Percentiles rank a stretch among this genome's conserved stretches.
Conservation (phyloP, 1,140 invertebrate genomes). For the Drosophila santomea region DNA sequence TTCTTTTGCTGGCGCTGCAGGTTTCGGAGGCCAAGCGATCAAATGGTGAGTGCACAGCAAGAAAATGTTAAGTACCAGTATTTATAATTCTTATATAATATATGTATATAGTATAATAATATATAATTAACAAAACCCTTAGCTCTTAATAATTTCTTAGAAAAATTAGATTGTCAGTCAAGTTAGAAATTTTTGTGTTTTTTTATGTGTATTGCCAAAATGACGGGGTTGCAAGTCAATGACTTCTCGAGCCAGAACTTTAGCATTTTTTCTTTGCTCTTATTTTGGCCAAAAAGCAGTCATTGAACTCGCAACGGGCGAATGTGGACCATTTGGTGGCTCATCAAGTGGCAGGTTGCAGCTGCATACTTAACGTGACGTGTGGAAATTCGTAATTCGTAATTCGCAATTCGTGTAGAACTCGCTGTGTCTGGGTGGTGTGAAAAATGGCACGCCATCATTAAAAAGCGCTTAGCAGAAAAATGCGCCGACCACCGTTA, state of each 20-base stretch:
- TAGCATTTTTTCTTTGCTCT: conserved; percentile 1
- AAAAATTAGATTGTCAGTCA: too few relatives aligned
- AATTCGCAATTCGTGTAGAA: conserved; percentile 58
- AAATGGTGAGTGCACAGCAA: conserved; percentile 56
- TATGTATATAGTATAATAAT: too few relatives aligned
- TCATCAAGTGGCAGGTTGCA: conserved; percentile 65
- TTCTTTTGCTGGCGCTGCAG: conserved; percentile 49
- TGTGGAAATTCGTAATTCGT: conserved; percentile 59
- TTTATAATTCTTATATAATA: neutral
- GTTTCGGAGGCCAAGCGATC: conserved; percentile 63
- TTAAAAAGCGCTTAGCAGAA: conserved; percentile 77
- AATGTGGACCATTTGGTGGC: conserved; percentile 60
- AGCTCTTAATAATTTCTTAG: too few relatives aligned
- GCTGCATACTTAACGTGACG: conserved; percentile 66
- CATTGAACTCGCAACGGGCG: conserved; percentile 57
- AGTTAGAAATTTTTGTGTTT: neutral
- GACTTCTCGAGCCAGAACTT: conserved; percentile 41
- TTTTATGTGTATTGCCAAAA: conserved; percentile 4
- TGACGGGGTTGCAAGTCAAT: conserved; percentile 31
- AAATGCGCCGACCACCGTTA: conserved; percentile 64
- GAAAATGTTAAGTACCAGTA: neutral
- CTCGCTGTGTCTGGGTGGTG: conserved; percentile 40
- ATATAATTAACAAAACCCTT: too few relatives aligned
- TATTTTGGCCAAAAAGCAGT: conserved; percentile 40
- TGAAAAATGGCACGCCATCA: conserved; percentile 78